A percentile compares a stretch with the other conserved stretches of the same genome.
Conservation (phyloP, 2,797 vertebrate species). For the Scolopax rusticola region DNA sequence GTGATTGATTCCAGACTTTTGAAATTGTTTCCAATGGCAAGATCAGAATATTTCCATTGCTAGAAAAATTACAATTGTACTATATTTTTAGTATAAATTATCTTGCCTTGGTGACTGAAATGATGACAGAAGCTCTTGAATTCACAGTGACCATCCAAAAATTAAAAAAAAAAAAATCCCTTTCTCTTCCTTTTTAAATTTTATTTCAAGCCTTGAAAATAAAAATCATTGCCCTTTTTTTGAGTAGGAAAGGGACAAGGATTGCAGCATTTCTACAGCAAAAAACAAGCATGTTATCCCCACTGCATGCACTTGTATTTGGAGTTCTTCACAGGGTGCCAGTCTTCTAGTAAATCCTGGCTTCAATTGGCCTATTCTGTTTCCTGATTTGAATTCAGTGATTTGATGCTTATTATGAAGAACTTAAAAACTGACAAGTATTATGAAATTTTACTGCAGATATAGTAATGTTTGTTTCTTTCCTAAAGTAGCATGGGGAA, state of each 20-base stretch:
- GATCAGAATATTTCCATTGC: not conserved
- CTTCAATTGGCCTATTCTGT: not conserved
- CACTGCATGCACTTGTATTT: not conserved
- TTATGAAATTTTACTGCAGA: not conserved
- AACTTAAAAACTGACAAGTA: not conserved
- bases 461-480: not conserved
- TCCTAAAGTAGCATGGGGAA: not conserved
- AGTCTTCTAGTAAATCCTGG: not conserved
- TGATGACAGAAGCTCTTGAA: not conserved
- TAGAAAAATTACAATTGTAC: not conserved
- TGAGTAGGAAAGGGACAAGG: not conserved
- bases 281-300: not conserved
- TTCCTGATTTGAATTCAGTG: not conserved
- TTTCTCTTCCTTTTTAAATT: not conserved
- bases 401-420: not conserved
- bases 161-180: not conserved
- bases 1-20: not conserved
- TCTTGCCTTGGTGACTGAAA: not conserved
- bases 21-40: not conserved
- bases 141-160: not conserved
- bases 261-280: not conserved
- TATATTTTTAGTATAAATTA: not conserved
- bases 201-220: not conserved
- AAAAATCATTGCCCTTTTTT: not conserved
- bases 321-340: not conserved